phyloP scores from a whole-genome alignment of 37 sponge, comb jelly and placozoan species.

The Chondrilla cf. caribensis region DNA sequence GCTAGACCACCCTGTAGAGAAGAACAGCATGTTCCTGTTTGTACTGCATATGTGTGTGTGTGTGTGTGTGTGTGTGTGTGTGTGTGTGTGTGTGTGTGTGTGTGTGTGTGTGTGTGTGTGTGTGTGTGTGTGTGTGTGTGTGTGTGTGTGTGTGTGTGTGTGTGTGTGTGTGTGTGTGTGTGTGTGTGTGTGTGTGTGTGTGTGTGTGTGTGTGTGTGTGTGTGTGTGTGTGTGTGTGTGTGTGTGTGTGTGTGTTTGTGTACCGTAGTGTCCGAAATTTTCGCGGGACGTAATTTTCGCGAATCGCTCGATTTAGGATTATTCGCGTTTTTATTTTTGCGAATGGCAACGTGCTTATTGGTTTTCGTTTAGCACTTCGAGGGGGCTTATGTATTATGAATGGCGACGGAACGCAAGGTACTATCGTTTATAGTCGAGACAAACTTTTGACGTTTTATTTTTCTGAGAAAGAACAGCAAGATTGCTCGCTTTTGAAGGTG shows the following conservation, averaged over 20 bases:
- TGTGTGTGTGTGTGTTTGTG: slow-evolving; percentile 18
- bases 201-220: slow-evolving; percentile 12
- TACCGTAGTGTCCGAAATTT: not conserved
- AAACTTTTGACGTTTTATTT: too few relatives aligned
- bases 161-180: slow-evolving; percentile 21
- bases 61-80: slow-evolving; percentile 15
- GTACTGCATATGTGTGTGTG: not conserved
- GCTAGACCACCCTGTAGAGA: slow-evolving; percentile 7
- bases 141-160: slow-evolving; percentile 8
- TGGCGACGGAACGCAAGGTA: too few relatives aligned
- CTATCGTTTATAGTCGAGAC: too few relatives aligned
- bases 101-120: not conserved
- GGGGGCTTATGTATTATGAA: too few relatives aligned
- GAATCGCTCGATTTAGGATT: too few relatives aligned
- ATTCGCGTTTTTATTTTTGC: too few relatives aligned
- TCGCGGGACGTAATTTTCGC: too few relatives aligned
- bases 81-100: slow-evolving; percentile 21
- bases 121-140: not conserved
- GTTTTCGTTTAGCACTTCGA: too few relatives aligned
- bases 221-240: slow-evolving; percentile 8
- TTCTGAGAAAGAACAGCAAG: too few relatives aligned
- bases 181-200: slow-evolving; percentile 21
- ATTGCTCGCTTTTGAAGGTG: too few relatives aligned
- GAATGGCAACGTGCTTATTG: too few relatives aligned
- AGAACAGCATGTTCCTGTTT: not conserved